Conservation (phyloP, 2,888 invertebrate genomes). For the Drosophila nr. perissopoda region DNA sequence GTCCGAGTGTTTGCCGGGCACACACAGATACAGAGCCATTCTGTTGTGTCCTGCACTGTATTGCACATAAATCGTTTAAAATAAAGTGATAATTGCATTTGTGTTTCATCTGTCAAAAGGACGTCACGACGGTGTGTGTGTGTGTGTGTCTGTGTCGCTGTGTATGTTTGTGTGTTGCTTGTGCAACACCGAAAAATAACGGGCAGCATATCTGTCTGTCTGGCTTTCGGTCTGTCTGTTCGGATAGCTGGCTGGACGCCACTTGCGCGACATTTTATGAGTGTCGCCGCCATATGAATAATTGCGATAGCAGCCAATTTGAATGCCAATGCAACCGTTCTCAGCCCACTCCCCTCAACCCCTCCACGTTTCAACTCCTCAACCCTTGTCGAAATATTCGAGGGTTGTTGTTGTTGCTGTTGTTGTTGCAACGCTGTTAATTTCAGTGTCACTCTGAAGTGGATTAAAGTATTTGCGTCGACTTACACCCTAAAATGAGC, state of each 20-base stretch:
- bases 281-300: slow-evolving; percentile 81
- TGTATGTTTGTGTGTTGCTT: slow-evolving; percentile 5
- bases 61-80: slow-evolving; percentile 79
- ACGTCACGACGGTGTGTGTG: slow-evolving; percentile 56
- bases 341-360: background rate
- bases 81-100: slow-evolving; percentile 82
- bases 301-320: slow-evolving; percentile 82
- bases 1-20: slow-evolving; percentile 46
- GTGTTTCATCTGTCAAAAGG: slow-evolving; percentile 80
- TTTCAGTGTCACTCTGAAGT: slow-evolving; percentile 79
- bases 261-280: slow-evolving; percentile 78
- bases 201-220: background rate
- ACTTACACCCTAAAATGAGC: slow-evolving; percentile 77
- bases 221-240: slow-evolving; percentile 2
- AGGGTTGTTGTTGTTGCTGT: slow-evolving; percentile 66
- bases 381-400: slow-evolving; percentile 31
- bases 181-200: slow-evolving; percentile 12
- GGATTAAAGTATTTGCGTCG: slow-evolving; percentile 81
- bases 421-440: slow-evolving; percentile 52
- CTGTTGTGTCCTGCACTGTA: slow-evolving; percentile 23
- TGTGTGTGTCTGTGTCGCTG: background rate
- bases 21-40: slow-evolving; percentile 2
- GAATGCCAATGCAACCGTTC: slow-evolving; percentile 54
- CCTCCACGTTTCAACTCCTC: slow-evolving; percentile 2
- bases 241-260: slow-evolving; percentile 44